Percentiles rank a stretch among this genome's conserved stretches.
phyloP scores from a whole-genome alignment of 2,113 vertebrate species.

The Ochotona curzoniae region DNA sequence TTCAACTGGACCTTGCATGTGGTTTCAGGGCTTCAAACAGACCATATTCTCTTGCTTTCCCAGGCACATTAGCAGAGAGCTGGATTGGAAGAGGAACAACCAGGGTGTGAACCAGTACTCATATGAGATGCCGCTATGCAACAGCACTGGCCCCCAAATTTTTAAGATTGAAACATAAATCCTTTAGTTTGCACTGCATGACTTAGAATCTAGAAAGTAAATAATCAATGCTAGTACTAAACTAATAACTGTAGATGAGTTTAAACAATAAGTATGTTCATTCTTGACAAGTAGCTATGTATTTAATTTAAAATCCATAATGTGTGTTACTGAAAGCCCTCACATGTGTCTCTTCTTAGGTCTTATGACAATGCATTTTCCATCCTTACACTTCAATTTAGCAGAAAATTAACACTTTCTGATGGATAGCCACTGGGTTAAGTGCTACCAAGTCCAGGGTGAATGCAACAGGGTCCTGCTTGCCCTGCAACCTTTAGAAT shows the following conservation, averaged over 20 bases:
- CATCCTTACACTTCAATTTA: neutral
- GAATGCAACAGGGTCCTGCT: neutral
- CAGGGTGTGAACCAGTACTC: too few relatives aligned
- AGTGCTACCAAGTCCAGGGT: neutral
- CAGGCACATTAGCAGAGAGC: too few relatives aligned
- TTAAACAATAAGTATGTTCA: neutral
- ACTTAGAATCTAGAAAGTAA: neutral
- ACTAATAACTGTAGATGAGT: neutral
- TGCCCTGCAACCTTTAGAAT: neutral
- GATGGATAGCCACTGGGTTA: neutral
- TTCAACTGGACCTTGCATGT: too few relatives aligned
- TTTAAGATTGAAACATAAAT: slow-evolving; percentile 18
- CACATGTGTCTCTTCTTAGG: neutral
- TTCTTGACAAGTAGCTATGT: neutral
- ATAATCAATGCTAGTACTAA: neutral
- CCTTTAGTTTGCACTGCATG: neutral
- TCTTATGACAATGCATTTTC: slow-evolving; percentile 11
- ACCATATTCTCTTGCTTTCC: too few relatives aligned
- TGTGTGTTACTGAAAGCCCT: neutral
- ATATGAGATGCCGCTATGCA: too few relatives aligned
- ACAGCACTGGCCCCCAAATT: too few relatives aligned
- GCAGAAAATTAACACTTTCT: slow-evolving; percentile 33
- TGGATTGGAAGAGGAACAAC: too few relatives aligned
- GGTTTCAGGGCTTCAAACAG: too few relatives aligned
- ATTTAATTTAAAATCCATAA: slow-evolving; percentile 29